Evolutionary conservation across 2,888 invertebrate genomes (phyloP), one percentile per base, ranked within the genome.

Genomic region (Caenorhabditis virilis): DNA sequence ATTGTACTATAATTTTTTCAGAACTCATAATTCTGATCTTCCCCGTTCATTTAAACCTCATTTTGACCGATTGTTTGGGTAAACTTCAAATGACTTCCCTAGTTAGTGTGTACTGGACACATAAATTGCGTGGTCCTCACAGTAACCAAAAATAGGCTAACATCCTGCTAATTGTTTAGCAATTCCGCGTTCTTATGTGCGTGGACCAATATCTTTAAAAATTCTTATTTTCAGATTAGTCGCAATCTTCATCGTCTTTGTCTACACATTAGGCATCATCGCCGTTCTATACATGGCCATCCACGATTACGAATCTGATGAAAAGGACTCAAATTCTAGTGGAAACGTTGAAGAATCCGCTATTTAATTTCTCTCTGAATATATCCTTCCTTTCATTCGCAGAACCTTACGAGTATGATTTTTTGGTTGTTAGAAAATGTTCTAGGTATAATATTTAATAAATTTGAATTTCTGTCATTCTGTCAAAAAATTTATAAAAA

Each of bases 211-310:
- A 36, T 13, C 9, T 36, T 15, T n/a, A 13, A 7, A n/a, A 36
- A 36, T 15, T 13, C n/a, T 36, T n/a, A 7, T 25, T 56, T 72
- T 49, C 64, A 72, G 72, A 9, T 33, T 70, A 13, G 59, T 73
- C 25, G 68, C 42, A 16, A 42, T 66, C 2, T 69, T 60, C 51
- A 73, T 73, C 26, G 18, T 62, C 5, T 61, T 70, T 45, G 57
- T 73, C 27, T 73, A 73, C 49, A 50, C 64, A 1, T 56, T 61
- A 23, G 73, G 73, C 33, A 69, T 73, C 20, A 54, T 60, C n/a
- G 68, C 73, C 6, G 69, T 73, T 6, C 59, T 73, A 26, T 70
- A 64, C 46, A 73, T 73, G 73, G 69, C 70, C 15, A 52, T 35
- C 2, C 25, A 50, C 6, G 68, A 63, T 16, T 68, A 68, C 20